Evolutionary conservation across 2,113 vertebrate species (phyloP).

Genomic region (Phalacrocorax pelagicus): DNA sequence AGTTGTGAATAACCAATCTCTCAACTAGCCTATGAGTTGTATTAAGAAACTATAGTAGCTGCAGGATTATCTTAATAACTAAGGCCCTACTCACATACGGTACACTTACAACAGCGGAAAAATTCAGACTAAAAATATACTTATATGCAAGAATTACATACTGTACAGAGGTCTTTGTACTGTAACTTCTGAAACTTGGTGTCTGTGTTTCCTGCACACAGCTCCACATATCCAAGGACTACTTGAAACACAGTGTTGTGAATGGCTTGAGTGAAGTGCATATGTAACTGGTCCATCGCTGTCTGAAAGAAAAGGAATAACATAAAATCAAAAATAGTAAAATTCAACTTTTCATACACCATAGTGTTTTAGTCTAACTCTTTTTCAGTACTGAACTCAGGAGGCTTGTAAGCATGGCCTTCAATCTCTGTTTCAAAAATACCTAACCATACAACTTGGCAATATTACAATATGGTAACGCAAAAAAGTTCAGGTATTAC

Average conservation of each 20-base stretch:
- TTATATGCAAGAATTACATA: constrained; percentile 64
- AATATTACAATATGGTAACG: neutral
- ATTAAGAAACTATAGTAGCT: neutral
- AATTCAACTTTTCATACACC: neutral
- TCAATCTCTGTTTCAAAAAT: neutral
- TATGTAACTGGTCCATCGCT: constrained; percentile 98
- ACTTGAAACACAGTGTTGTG: constrained; percentile 99
- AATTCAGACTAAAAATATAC: neutral
- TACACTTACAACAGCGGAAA: neutral
- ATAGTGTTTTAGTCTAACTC: neutral
- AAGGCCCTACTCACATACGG: neutral
- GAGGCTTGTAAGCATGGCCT: neutral
- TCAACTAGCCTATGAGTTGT: neutral
- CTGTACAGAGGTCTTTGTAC: constrained; percentile 96
- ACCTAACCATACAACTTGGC: neutral
- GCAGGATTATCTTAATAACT: neutral
- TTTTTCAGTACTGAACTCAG: neutral
- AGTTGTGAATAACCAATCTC: neutral
- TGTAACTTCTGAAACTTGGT: constrained; percentile 99
- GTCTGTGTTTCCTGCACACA: constrained; percentile 94
- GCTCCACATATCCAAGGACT: constrained; percentile 96
- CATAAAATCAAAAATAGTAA: neutral
- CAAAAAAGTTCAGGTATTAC: neutral
- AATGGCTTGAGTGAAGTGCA: constrained; percentile 99
- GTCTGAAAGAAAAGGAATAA: constrained; percentile 78